Evolutionary conservation across 2,113 vertebrate genomes (phyloP), one percentile per base, ranked within the genome.

Genomic region (Pogona vitticeps): DNA sequence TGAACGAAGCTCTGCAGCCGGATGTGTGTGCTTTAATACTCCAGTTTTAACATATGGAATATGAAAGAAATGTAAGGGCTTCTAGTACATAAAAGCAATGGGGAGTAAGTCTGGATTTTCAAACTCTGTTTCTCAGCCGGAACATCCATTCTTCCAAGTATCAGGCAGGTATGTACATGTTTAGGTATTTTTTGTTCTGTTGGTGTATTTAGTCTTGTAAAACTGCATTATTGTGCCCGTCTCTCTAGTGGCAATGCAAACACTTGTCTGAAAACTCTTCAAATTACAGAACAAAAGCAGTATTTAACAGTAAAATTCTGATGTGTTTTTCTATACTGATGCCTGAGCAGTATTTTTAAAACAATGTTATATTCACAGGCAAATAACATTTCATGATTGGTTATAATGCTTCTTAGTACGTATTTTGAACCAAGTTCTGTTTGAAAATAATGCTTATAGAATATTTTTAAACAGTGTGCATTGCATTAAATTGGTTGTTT

Each of bases 131-230:
- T 90, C 95, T 94, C 93, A 94, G 3, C 95, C 90, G 63, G 96
- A 96, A 92, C 96, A 96, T 92, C 96, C 96, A n/a, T 95, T 96
- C 94, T 96, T 95, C 94, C 95, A 94, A 91, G 93, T 95, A 89
- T 91, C 96, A 90, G 95, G 93, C 97, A 98, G 98, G 98, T 99
- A 96, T 95, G 97, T 98, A 95, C 0, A 1, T 86, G 85, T 79
- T 86, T 88, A 91, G 94, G 90, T 96, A 52, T 52, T 52, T 95
- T 93, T 91, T 65, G 31, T 75, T 83, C 76, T 88, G 84, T 46
- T 65, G 67, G 85, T 88, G 36, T 38, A 59, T 40, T 92, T 86
- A 18, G 63, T 38, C 21, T 21, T 77, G 15, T 56, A 77, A 86
- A 91, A 52, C 86, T 88, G 86, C 82, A 78, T 63, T 5, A 6